phyloP scores from a whole-genome alignment of 2,113 vertebrate species.

The Lepus americanus region DNA sequence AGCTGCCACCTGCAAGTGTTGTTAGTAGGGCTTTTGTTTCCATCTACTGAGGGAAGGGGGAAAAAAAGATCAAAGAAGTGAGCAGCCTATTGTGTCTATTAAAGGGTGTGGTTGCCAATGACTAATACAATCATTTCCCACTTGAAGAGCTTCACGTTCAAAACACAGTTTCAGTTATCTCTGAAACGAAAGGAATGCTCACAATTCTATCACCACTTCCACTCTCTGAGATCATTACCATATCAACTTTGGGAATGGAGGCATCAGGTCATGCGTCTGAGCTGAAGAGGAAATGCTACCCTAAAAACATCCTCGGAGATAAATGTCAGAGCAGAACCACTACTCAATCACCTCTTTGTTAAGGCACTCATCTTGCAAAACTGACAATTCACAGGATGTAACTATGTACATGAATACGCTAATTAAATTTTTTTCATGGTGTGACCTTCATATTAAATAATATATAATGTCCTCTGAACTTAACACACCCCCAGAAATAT shows the following conservation, averaged over 20 bases:
- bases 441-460: background rate
- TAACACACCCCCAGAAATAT: background rate
- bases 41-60: background rate
- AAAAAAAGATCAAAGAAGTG: background rate
- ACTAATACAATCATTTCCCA: background rate
- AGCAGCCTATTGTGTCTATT: background rate
- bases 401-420: background rate
- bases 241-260: background rate
- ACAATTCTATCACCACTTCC: background rate
- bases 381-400: background rate
- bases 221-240: background rate
- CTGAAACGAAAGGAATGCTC: background rate
- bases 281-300: background rate
- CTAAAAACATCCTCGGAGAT: background rate
- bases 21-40: background rate
- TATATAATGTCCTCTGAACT: background rate
- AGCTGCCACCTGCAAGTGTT: background rate
- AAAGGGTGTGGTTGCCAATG: background rate
- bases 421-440: background rate
- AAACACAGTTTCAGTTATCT: slow-evolving; percentile 1
- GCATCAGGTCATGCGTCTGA: background rate
- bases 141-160: slow-evolving; percentile 4
- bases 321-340: background rate
- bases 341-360: slow-evolving; percentile 1
- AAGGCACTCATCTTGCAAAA: slow-evolving; percentile 16